These are phyloP conservation scores for Parazoanthus darwini DNA, from an alignment of 92 coral and sea anemone species.

Conservation along the genomic window DNA sequence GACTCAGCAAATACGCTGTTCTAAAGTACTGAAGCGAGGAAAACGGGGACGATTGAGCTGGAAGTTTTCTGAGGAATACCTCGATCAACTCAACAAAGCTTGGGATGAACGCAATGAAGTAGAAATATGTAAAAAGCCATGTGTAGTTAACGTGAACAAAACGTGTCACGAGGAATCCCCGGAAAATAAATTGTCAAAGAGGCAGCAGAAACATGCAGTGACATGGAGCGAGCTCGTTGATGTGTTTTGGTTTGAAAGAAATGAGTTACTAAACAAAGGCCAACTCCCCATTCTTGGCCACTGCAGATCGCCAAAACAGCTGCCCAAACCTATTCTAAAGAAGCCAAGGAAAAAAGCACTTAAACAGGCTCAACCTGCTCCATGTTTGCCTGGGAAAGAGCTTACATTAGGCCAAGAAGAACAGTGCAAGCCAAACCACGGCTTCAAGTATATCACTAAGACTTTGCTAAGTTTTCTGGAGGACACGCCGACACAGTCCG, in stretches of 20 bases:
- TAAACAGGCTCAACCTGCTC: neutral
- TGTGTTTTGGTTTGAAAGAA: conserved; percentile 5
- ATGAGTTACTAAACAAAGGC: neutral
- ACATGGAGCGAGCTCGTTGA: conserved; percentile 22
- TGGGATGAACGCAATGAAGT: conserved; percentile 21
- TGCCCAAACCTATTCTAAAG: conserved; percentile 26
- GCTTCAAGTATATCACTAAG: conserved; percentile 19
- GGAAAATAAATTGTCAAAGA: neutral
- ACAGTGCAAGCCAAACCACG: neutral
- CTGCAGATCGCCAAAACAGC: neutral
- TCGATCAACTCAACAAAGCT: conserved; percentile 17
- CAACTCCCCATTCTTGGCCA: neutral
- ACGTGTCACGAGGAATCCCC: conserved; percentile 16
- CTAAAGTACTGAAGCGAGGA: conserved; percentile 3
- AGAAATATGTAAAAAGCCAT: neutral
- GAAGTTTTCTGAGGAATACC: conserved; percentile 17
- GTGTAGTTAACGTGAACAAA: neutral
- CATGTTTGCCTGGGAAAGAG: neutral
- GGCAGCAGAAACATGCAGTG: neutral
- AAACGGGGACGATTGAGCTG: neutral
- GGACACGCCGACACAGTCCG: neutral
- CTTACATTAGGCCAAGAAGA: neutral
- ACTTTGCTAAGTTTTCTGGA: conserved; percentile 14
- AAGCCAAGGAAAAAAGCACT: neutral
- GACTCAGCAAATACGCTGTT: neutral